Evolutionary conservation across 1,140 invertebrate genomes (phyloP).

Genomic region (Popillia japonica): DNA sequence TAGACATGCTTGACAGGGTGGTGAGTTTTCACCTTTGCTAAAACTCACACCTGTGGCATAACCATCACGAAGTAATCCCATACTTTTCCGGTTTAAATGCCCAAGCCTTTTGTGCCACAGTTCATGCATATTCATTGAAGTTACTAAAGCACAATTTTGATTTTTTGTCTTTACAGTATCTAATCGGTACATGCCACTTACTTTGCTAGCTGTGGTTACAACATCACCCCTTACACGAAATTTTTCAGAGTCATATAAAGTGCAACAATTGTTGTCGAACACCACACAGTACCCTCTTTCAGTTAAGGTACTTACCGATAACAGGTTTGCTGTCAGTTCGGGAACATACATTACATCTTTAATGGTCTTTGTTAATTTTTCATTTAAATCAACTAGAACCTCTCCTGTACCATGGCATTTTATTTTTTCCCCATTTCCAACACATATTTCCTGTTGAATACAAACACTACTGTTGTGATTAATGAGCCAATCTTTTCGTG

Average conservation of each 20-base stretch:
- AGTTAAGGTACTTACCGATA: slow-evolving; percentile 51
- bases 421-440: slow-evolving; percentile 1
- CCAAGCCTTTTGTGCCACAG: slow-evolving; percentile 49
- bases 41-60: slow-evolving; percentile 42
- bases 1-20: slow-evolving; percentile 47
- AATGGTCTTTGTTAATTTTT: slow-evolving; percentile 29
- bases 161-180: slow-evolving; percentile 41
- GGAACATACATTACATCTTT: slow-evolving; percentile 51
- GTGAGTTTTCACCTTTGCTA: slow-evolving; percentile 14
- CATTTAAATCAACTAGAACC: slow-evolving; percentile 19
- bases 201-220: slow-evolving; percentile 42
- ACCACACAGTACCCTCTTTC: slow-evolving; percentile 50
- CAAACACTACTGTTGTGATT: background rate
- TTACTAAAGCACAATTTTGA: slow-evolving; percentile 19
- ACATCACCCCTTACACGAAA: slow-evolving; percentile 2
- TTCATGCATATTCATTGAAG: slow-evolving; percentile 18
- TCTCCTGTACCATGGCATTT: background rate
- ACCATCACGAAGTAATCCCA: slow-evolving; percentile 45
- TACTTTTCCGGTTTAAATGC: slow-evolving; percentile 49
- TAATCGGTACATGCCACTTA: slow-evolving; percentile 51
- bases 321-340: slow-evolving; percentile 49
- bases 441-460: slow-evolving; percentile 10
- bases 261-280: slow-evolving; percentile 44
- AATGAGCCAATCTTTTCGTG: slow-evolving; percentile 43
- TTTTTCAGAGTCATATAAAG: slow-evolving; percentile 46